Evolutionary conservation across 1,140 invertebrate species (phyloP), one percentile per base, ranked within the genome.

Genomic region (Rhagoletis pomonella): DNA sequence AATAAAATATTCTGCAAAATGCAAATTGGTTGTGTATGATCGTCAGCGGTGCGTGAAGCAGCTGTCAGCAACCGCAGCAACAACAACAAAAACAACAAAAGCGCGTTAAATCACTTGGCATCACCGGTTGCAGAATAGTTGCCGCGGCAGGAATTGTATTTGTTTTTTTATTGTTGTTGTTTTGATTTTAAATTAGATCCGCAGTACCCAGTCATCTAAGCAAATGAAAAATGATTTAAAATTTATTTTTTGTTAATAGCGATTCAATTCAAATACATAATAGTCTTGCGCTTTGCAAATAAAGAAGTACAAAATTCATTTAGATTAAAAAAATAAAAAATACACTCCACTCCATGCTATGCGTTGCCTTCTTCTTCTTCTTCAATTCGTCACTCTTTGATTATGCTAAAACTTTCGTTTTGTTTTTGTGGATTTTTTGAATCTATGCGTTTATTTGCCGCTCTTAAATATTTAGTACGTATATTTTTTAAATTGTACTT

Each of bases 1-100:
- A 73, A 73, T n/a, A 50, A 47, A 73, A 73, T 1, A 73, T 73
- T 73, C 69, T 73, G 44, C 42, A 12, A 73, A 47, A 73, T 73
- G 69, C 69, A 73, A 73, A 73, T 73, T 14, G 44, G 42, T 14
- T 73, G 12, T 50, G 39, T 73, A 47, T 14, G 69, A 73, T 12
- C 44, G 69, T 39, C 69, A 73, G 69, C 69, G 69, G 44, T 50
- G 69, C 69, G 69, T 50, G 44, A 73, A 73, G 69, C 29, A 5
- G 9, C 69, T 73, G 39, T 44, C 44, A 17, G 17, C 69, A 47
- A 17, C 4, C 4, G 42, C 42, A 44, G 6, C 17, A 73, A 47
- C 10, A 73, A 67, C 2, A 42, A 67, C 64, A 10, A 67, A 7
- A 12, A 44, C 17, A 73, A 47, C 10, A 73, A 67, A 1, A 42